A percentile compares a stretch with the other conserved stretches of the same genome.
Conservation (phyloP, 2,113 vertebrate species). For the Poeciliopsis turrubarensis region DNA sequence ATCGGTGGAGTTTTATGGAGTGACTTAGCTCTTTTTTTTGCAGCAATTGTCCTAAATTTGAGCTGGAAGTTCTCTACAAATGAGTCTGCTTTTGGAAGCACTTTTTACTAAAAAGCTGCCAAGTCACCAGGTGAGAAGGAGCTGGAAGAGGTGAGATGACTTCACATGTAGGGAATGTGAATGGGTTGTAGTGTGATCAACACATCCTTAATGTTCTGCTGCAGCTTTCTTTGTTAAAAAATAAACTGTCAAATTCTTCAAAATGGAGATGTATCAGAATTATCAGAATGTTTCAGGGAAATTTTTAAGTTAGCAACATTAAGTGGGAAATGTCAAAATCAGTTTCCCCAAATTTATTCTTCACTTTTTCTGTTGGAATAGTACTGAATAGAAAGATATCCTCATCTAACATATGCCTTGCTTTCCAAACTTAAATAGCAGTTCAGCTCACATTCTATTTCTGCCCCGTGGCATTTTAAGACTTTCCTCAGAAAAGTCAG, state of each 20-base stretch:
- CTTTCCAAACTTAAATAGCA: no score
- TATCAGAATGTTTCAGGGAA: no score
- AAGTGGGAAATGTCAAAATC: no score
- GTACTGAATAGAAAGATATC: no score
- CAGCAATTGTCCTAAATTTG: conserved; percentile 33
- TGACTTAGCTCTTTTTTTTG: conserved; percentile 25
- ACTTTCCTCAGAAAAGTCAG: conserved; percentile 11
- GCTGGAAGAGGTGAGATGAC: conserved; percentile 45
- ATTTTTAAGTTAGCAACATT: not conserved
- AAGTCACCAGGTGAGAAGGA: conserved; percentile 59
- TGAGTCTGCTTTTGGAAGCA: conserved; percentile 17
- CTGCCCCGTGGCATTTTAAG: not conserved
- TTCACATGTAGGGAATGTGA: conserved; percentile 19
- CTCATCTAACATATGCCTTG: no score
- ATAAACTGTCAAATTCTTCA: not conserved
- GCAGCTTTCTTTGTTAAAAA: not conserved
- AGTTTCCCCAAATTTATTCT: no score
- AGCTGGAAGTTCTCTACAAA: conserved; percentile 37
- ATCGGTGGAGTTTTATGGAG: conserved; percentile 35
- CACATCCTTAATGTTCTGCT: conserved; percentile 9
- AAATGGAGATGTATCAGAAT: not conserved
- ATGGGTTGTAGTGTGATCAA: conserved; percentile 9
- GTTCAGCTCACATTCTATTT: not conserved
- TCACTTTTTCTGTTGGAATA: no score
- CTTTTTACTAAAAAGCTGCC: conserved; percentile 42